Evolutionary conservation across 2,888 invertebrate genomes (phyloP), one percentile per base, ranked within the genome.

Genomic region (Hipparchia sbordonii): DNA sequence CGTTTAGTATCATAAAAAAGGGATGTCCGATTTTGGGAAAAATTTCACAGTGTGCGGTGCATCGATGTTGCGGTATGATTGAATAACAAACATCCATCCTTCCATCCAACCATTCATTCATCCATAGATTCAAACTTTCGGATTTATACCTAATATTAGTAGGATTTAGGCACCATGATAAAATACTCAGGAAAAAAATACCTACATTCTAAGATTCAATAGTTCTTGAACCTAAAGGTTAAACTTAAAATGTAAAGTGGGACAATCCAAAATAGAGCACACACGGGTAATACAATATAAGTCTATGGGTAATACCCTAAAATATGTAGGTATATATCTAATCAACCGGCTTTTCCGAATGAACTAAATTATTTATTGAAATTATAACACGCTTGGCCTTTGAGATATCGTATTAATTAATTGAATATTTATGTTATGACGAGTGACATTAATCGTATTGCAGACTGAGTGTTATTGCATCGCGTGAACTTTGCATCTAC

Each of bases 401-500:
- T 13, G 5, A 23, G 23, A 57, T 46, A 59, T 46, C 13, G 9
- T 12, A 56, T 39, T 39, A 54, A 45, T 56, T 66, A 39, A n/a
- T 54, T 39, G 48, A 63, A 61, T 39, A 6, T 23, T 2, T 10
- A 65, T 63, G 63, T 51, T 67, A 46, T 13, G 46, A 57, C 39
- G 45, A 39, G n/a, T 70, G 48, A 52, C n/a, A 46, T 57, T 59
- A 33, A 68, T 59, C 12, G 52, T 10, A 12, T 48, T 39, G 52
- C 60, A 51, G 60, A 33, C 60, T n/a, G 23, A 51, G n/a, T 46
- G 39, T 13, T 10, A 71, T 74, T 60, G n/a, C 45, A 68, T 74
- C 61, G 60, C 60, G 62, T 74, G 63, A 72, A 71, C 74, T 75
- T 73, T 66, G 68, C 54, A 70, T 67, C 54, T 52, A 57, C 67